Base-by-base conservation (phyloP, 1,140 invertebrate species). In the Parasteatoda tepidariorum region DNA sequence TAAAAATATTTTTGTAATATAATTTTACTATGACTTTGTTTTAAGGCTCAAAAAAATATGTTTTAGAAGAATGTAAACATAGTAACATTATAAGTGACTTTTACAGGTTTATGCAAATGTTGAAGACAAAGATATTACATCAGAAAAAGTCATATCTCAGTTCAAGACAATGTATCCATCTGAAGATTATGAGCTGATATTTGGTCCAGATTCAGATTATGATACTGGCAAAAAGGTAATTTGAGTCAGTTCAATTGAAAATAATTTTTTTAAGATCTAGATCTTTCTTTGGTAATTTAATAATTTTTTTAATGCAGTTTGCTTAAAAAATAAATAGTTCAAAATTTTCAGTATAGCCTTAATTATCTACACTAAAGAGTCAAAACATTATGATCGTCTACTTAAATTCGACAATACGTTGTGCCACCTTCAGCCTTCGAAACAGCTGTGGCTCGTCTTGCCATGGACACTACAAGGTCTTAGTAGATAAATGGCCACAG, bases 131-230 rank as follows among this genome's bases (percentile, higher is more conserved):
- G 89, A 91, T 59, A 88, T 94, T 0, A 91, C 90, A 9, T 88
- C 93, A 1, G 91, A 92, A 4, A 90, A 93, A 86, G 92, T 99
- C 5, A 93, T 94, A 78, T 92, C 91, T 84, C 92, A 93, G 86
- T 92, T 95, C 85, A 91, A 92, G 82, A 91, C 92, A 85, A 92
- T 93, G 88, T 94, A 92, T 89, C 87, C 91, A 28, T 89, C 91
- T 71, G 91, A 92, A 59, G 93, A 96, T 87, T 87, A 93, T 1
- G 92, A 94, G 70, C 93, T 97, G 62, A 93, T 98, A 81, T 92
- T 98, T 85, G 94, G 94, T 0, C 92, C 94, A 85, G 95, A 97
- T 87, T 96, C 95, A 0, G 95, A 97, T 86, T 99, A 97, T 88
- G 95, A 98, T 88, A 95, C 96, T 86, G 95, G 96, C 1, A 91